Base-by-base conservation (phyloP, 2,113 vertebrate species). In the Spea bombifrons region DNA sequence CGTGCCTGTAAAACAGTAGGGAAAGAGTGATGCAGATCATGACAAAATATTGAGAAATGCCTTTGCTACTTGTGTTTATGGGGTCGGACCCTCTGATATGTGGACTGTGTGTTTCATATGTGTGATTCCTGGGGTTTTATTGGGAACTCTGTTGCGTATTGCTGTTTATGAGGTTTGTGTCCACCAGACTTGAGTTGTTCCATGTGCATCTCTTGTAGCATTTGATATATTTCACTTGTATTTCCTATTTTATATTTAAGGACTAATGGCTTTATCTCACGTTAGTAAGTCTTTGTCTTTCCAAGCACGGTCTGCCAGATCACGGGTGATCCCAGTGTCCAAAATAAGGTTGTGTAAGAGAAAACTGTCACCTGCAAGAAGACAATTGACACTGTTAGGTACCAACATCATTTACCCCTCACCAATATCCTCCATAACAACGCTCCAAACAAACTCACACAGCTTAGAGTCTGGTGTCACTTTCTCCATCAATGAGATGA, bases 401-500 rank as follows among this genome's bases (percentile, higher is more conserved):
- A 8, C 49, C 66, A 4, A 7, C 3, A 75, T 75, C 47, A 68
- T 7, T 53, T 46, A 77, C 63, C 63, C 30, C 15, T n/a, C 46
- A 64, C 8, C 49, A 45, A 59, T 59, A 59, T 1, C 15, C 55
- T 12, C 10, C 7, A 53, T 53, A 53, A 53, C 10, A 43, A 7
- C n/a, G 0, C 50, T 7, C 61, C 80, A 0, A 71, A 4, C 30
- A 61, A 87, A 91, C 97, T 95, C 87, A 99, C 97, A 99, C 90
- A 96, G 96, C 89, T 98, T 97, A 85, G 96, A 99, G 88, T 99
- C 97, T 5, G 97, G 97, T 10, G 96, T 99, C 90, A 98, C 95
- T 90, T 98, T 99, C 91, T 99, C 97, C 96, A 99, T 98, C 73
- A 98, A 95, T 80, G 95, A 94, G 81, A 99, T 98, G 89, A 99